Percentiles rank a stretch among this genome's conserved stretches.
phyloP scores from a whole-genome alignment of 1,140 invertebrate species.

The Formica exsecta region DNA sequence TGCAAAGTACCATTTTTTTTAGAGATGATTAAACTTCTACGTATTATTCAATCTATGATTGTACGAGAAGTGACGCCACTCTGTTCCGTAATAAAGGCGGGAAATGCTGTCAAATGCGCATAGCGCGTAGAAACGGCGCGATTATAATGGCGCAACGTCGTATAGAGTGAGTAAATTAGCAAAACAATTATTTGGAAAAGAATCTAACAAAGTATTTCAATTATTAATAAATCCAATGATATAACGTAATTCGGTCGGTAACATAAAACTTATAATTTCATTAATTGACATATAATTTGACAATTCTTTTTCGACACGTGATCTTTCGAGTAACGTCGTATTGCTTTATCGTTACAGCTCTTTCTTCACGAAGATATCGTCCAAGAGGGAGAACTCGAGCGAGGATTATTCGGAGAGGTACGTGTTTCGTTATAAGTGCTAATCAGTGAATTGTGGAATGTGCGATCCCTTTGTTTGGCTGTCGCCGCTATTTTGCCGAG shows the following conservation, averaged over 20 bases:
- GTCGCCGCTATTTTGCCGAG: too few species aligned
- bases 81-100: constrained; percentile 38
- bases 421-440: constrained; percentile 21
- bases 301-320: constrained; percentile 71
- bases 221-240: not conserved
- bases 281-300: not conserved
- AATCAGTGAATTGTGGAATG: not conserved
- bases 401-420: constrained; percentile 44
- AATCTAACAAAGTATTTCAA: not conserved
- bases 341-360: constrained; percentile 61
- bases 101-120: constrained; percentile 35
- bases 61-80: not conserved
- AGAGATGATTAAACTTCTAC: too few species aligned
- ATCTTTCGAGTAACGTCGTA: not conserved
- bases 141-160: constrained; percentile 80
- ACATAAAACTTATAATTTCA: not conserved
- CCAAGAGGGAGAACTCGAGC: constrained; percentile 51
- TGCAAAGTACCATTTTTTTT: too few species aligned
- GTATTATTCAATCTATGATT: not conserved
- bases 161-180: constrained; percentile 76
- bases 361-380: constrained; percentile 70
- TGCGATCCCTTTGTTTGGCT: too few species aligned
- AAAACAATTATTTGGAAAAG: not conserved
- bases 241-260: not conserved
- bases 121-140: constrained; percentile 47